Percentiles rank a stretch among this genome's conserved stretches.
phyloP scores from a whole-genome alignment of 2,113 vertebrate genomes.

The Stigmatopora argus region DNA sequence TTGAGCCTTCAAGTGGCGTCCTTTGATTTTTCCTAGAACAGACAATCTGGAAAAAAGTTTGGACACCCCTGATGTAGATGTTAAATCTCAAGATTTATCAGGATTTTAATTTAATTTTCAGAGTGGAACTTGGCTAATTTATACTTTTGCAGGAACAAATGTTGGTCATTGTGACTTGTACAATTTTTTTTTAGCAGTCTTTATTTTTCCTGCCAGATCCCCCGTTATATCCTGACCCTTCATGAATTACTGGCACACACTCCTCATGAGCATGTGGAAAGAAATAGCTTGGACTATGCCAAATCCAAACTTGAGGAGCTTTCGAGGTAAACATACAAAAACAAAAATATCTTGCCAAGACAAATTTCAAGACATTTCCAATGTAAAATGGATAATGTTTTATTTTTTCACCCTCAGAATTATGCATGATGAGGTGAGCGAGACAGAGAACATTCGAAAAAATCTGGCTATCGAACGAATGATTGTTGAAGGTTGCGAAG shows the following conservation, averaged over 20 bases:
- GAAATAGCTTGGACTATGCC: constrained; percentile 94
- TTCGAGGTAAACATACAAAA: constrained; percentile 75
- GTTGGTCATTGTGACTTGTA: neutral
- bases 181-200: neutral
- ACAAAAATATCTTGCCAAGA: neutral
- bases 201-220: constrained; percentile 74
- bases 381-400: neutral
- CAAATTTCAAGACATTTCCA: neutral
- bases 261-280: constrained; percentile 92
- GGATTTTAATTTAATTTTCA: neutral
- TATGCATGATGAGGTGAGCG: constrained; percentile 97
- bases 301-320: constrained; percentile 97
- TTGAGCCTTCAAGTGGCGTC: too few relatives aligned
- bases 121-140: neutral
- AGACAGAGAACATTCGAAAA: constrained; percentile 95
- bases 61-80: neutral
- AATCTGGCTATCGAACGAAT: constrained; percentile 95
- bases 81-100: neutral
- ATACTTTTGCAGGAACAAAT: neutral
- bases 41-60: too few relatives aligned
- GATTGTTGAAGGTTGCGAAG: constrained; percentile 95
- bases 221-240: constrained; percentile 93
- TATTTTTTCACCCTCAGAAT: constrained; percentile 68
- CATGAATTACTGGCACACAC: constrained; percentile 96
- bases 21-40: too few relatives aligned